phyloP scores from a whole-genome alignment of 2,888 invertebrate genomes.

The Meta bourneti region DNA sequence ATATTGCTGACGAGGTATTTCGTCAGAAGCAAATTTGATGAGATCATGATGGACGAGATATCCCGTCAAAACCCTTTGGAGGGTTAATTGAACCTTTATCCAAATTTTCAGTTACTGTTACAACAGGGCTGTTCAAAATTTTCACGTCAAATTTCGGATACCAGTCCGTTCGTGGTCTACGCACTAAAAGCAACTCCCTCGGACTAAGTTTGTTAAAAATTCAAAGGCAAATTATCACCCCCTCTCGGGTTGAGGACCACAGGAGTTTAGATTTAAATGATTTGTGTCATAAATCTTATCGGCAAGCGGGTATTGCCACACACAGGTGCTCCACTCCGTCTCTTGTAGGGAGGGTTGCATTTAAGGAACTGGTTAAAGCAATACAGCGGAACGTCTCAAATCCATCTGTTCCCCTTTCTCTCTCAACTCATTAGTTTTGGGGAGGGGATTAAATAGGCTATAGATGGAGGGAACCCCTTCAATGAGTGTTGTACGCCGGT shows the following conservation, averaged over 20 bases:
- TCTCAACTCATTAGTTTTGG: slow-evolving; percentile 70
- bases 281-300: slow-evolving; percentile 75
- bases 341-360: slow-evolving; percentile 29
- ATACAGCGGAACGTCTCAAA: slow-evolving; percentile 60
- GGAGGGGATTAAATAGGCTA: slow-evolving; percentile 46
- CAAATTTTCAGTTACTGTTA: too few relatives aligned
- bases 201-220: slow-evolving; percentile 21
- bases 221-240: slow-evolving; percentile 66
- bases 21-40: too few relatives aligned
- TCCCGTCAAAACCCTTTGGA: too few relatives aligned
- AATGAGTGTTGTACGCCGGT: not conserved
- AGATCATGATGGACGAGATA: too few relatives aligned
- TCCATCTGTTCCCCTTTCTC: slow-evolving; percentile 67
- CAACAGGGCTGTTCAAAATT: too few relatives aligned
- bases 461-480: not conserved
- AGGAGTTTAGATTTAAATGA: slow-evolving; percentile 67
- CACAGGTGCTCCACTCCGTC: slow-evolving; percentile 49
- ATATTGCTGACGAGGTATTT: too few relatives aligned
- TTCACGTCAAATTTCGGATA: too few relatives aligned
- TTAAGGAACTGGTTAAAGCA: slow-evolving; percentile 55
- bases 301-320: slow-evolving; percentile 57
- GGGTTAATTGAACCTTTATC: too few relatives aligned
- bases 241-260: slow-evolving; percentile 60
- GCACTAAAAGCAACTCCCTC: not conserved
- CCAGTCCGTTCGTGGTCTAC: too few relatives aligned